phyloP scores from a whole-genome alignment of 1,140 invertebrate species.

The Lysiphlebus fabarum region DNA sequence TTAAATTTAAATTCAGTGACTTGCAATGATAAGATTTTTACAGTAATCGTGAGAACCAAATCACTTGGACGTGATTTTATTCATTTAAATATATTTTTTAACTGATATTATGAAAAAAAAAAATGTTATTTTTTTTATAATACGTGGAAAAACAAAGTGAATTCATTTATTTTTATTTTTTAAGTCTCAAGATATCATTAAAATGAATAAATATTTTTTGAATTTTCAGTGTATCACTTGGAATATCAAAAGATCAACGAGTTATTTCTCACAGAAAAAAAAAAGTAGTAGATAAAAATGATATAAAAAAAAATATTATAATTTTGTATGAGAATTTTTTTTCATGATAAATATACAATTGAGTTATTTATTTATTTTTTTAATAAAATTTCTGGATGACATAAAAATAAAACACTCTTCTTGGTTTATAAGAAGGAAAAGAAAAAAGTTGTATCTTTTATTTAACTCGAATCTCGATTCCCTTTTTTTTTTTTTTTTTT shows the following conservation, averaged over 20 bases:
- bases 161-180: slow-evolving; percentile 14
- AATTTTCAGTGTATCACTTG: not conserved
- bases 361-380: not conserved
- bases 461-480: slow-evolving; percentile 18
- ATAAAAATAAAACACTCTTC: not conserved
- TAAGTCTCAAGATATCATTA: slow-evolving; percentile 18
- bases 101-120: slow-evolving; percentile 1
- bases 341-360: not conserved
- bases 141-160: too few species aligned
- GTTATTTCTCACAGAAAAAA: slow-evolving; percentile 17
- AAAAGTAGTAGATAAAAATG: slow-evolving; percentile 15
- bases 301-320: too few species aligned
- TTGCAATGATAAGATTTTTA: slow-evolving; percentile 46
- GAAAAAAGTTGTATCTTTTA: slow-evolving; percentile 19
- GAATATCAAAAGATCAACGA: slow-evolving; percentile 22
- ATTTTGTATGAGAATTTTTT: not conserved
- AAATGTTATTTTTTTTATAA: too few species aligned
- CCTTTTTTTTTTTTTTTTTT: too few species aligned
- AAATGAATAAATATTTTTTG: slow-evolving; percentile 21
- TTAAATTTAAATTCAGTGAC: slow-evolving; percentile 5
- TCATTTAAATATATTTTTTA: slow-evolving; percentile 3
- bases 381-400: not conserved
- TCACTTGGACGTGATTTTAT: slow-evolving; percentile 9
- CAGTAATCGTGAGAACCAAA: slow-evolving; percentile 25
- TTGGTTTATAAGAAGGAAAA: not conserved